phyloP scores from a whole-genome alignment of 2,888 invertebrate genomes.

The Ryuthela nishihirai region DNA sequence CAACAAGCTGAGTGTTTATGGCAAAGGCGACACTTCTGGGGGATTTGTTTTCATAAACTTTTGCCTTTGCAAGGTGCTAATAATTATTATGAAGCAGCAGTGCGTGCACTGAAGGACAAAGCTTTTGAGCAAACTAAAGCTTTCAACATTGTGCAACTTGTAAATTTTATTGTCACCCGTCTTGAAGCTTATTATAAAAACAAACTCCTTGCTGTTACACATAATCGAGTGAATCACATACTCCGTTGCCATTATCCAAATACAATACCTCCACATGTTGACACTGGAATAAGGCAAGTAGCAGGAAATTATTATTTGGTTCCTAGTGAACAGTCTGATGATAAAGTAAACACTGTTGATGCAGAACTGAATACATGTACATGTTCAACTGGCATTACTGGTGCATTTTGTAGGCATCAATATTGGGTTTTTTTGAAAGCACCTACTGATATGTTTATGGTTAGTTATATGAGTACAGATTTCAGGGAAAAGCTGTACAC shows the following conservation, averaged over 20 bases:
- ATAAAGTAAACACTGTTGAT: slow-evolving; percentile 14
- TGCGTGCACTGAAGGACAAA: slow-evolving; percentile 17
- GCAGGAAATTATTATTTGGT: slow-evolving; percentile 24
- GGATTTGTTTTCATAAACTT: slow-evolving; percentile 1
- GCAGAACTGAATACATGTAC: slow-evolving; percentile 20
- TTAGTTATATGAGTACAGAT: slow-evolving; percentile 1
- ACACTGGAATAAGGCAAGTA: slow-evolving; percentile 10
- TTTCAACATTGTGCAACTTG: slow-evolving; percentile 19
- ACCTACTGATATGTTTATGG: slow-evolving; percentile 13
- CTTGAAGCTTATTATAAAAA: slow-evolving; percentile 10
- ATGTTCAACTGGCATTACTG: slow-evolving; percentile 12
- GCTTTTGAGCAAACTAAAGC: slow-evolving; percentile 8
- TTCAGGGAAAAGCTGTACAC: slow-evolving; percentile 9
- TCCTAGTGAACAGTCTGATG: slow-evolving; percentile 10
- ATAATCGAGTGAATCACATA: slow-evolving; percentile 2
- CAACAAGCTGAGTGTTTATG: slow-evolving; percentile 5
- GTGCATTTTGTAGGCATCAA: slow-evolving; percentile 19
- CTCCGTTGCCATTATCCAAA: slow-evolving; percentile 6
- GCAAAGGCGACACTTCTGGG: slow-evolving; percentile 5
- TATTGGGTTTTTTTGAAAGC: slow-evolving; percentile 18
- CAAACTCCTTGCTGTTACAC: slow-evolving; percentile 13
- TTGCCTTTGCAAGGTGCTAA: slow-evolving; percentile 14
- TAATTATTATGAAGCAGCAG: slow-evolving; percentile 28
- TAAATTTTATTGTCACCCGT: slow-evolving; percentile 17
- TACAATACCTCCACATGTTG: slow-evolving; percentile 5